Base-by-base conservation (phyloP, 1,140 invertebrate species). In the Dinothrombium tinctorium region DNA sequence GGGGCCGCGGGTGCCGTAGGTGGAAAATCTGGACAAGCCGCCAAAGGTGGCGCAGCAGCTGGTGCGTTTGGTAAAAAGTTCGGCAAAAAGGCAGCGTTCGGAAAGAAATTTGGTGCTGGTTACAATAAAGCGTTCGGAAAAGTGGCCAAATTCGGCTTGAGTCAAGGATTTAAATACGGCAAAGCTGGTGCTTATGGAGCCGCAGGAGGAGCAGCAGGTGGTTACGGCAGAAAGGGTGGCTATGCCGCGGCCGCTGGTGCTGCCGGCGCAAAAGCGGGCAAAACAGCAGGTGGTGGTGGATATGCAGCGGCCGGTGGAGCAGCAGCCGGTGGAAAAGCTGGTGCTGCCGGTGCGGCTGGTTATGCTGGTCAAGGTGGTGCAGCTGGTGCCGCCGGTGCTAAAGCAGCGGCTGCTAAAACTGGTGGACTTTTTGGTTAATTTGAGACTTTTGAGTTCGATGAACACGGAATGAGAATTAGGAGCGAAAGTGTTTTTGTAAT, bases 61-160 rank as follows among this genome's bases (percentile, higher is more conserved):
- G 28, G 28, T 31, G 43, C 43, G 19, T 42, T 24, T n/a, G 33
- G 33, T 17, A 38, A 31, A 8, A 44, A 44, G 20, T 40, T 41
- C 15, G 37, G 31, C 1, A 42, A 42, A 22, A 29, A 37, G 9
- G 44, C 23, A 26, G 26, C 20, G 2, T 45, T 45, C 36, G 39
- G 20, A 19, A 45, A 45, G 20, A 26, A 20, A 4, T 38, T 38
- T 22, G 44, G 39, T 29, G 38, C 44, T n/a, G 44, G 44, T 15
- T 45, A 44, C 33, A 45, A 45, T 40, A 45, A 45, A 21, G 37
- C 33, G 15, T 43, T 45, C 40, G 44, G 44, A 12, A 26, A 17
- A 8, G 20, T 45, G 14, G 37, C 35, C n/a, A 46, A 23, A 4
- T 46, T 46, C 29, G 41, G 35, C 7, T 24, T 33, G 19, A 23